These are phyloP conservation scores for Ictalurus punctatus DNA, from an alignment of 2,113 vertebrate species.

Conservation along the genomic window DNA sequence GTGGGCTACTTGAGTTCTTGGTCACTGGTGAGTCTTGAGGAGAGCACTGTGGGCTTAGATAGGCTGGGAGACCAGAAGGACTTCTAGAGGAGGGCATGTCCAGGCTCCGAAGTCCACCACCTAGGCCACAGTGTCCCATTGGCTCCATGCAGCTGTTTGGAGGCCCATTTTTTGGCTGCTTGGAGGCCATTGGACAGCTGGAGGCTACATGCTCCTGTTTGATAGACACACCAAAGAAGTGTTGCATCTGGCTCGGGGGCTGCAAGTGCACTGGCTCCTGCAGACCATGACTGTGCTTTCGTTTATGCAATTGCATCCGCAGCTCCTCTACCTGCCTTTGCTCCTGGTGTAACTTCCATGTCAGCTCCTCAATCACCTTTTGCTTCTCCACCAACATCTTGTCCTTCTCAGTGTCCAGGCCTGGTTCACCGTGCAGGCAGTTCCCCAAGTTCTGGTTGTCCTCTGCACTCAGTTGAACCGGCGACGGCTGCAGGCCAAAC, in stretches of 20 bases:
- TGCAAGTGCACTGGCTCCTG: constrained; percentile 71
- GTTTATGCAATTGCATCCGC: constrained; percentile 90
- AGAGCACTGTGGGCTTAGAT: constrained; percentile 93
- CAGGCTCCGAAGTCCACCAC: constrained; percentile 70
- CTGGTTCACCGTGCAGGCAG: constrained; percentile 71
- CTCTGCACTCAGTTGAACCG: constrained; percentile 75
- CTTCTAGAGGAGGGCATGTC: constrained; percentile 72
- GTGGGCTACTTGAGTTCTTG: constrained; percentile 80
- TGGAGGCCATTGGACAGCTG: constrained; percentile 87
- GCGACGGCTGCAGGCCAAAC: constrained; percentile 82
- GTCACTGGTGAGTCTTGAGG: constrained; percentile 86
- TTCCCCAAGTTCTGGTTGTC: constrained; percentile 73
- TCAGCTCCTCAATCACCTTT: constrained; percentile 97
- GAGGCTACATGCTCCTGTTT: constrained; percentile 86
- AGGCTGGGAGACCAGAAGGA: constrained; percentile 79
- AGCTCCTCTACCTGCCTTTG: constrained; percentile 95
- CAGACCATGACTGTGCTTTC: constrained; percentile 77
- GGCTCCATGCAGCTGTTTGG: constrained; percentile 70
- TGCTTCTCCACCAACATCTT: constrained; percentile 99
- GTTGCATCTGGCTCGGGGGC: constrained; percentile 68
- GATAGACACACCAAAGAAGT: constrained; percentile 81
- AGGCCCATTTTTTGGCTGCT: constrained; percentile 71
- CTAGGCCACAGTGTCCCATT: constrained; percentile 70
- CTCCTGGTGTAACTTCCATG: constrained; percentile 94
- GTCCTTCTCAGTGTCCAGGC: constrained; percentile 90